phyloP scores from a whole-genome alignment of 2,797 vertebrate genomes.

The Phylloscopus collybita region DNA sequence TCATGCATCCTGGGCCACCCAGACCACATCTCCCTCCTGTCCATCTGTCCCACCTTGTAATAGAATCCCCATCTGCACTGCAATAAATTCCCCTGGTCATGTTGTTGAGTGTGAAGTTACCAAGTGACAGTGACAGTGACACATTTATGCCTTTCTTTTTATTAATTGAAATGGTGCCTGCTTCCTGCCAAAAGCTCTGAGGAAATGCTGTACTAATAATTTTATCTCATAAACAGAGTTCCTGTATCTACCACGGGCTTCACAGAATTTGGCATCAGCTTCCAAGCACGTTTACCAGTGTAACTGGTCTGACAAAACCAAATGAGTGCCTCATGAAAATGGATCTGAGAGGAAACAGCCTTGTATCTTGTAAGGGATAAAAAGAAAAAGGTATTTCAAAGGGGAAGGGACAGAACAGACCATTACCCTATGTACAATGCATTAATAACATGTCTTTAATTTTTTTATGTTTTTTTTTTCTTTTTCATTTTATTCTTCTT shows the following conservation, averaged over 20 bases:
- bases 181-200: neutral
- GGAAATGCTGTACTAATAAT: neutral
- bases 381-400: neutral
- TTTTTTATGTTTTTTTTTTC: neutral
- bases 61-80: neutral
- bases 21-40: neutral
- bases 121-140: neutral
- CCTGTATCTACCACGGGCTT: neutral
- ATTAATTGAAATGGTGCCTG: neutral
- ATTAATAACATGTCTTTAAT: neutral
- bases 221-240: neutral
- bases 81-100: neutral
- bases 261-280: neutral
- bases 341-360: neutral
- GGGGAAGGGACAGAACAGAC: neutral
- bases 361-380: neutral
- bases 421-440: neutral
- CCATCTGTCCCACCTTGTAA: neutral
- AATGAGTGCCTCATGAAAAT: neutral
- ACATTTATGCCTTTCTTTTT: neutral
- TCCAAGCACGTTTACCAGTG: neutral
- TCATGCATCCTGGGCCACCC: neutral
- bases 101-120: neutral
- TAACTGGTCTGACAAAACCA: neutral
- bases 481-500: neutral